Conservation (phyloP, 2,797 vertebrate species). For the Sebastes glaucus region DNA sequence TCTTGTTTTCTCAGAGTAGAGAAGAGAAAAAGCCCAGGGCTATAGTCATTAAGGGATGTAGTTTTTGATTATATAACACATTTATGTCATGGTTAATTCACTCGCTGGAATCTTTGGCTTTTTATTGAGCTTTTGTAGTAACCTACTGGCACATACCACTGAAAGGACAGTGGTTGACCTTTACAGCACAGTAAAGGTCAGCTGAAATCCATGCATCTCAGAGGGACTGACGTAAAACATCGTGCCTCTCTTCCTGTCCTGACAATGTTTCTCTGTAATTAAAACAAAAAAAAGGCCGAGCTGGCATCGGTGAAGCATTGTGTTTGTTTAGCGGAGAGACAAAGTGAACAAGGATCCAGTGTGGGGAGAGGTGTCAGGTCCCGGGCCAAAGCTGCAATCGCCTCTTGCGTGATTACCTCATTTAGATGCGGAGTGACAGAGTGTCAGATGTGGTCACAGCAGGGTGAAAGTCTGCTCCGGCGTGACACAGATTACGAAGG, state of each 20-base stretch:
- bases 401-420: slow-evolving; percentile 63
- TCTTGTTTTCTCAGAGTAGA: slow-evolving; percentile 5
- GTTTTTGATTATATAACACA: slow-evolving; percentile 47
- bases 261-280: slow-evolving; percentile 15
- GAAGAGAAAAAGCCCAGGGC: not conserved
- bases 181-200: slow-evolving; percentile 15
- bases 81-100: slow-evolving; percentile 47
- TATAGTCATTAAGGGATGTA: slow-evolving; percentile 8
- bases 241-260: slow-evolving; percentile 11
- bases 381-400: slow-evolving; percentile 48
- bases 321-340: slow-evolving; percentile 33
- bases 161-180: slow-evolving; percentile 40
- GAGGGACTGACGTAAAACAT: not conserved
- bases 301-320: slow-evolving; percentile 4
- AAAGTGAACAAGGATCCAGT: slow-evolving; percentile 39
- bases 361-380: slow-evolving; percentile 39
- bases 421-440: slow-evolving; percentile 65
- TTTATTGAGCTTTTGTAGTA: slow-evolving; percentile 44
- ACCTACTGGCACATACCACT: slow-evolving; percentile 22
- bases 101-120: slow-evolving; percentile 28
- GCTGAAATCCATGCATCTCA: slow-evolving; percentile 11
- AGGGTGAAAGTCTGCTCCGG: slow-evolving; percentile 60
- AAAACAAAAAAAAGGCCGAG: not conserved
- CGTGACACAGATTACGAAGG: slow-evolving; percentile 34
- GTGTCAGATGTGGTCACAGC: slow-evolving; percentile 71